Evolutionary conservation across 2,888 invertebrate genomes (phyloP), one percentile per base, ranked within the genome.

Genomic region (Atethmia centrago): DNA sequence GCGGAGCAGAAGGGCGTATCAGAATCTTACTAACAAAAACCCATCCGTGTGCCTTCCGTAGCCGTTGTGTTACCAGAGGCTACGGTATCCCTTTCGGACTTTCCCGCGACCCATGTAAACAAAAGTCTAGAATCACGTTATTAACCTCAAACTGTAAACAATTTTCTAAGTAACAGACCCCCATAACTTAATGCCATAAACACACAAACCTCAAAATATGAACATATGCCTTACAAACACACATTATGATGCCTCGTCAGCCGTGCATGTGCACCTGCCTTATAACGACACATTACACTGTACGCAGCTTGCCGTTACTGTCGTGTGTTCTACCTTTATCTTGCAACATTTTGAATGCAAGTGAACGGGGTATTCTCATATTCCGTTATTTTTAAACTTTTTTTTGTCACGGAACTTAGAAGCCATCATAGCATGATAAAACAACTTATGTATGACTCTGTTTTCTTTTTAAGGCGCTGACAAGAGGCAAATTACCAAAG

Each of bases 341-440:
- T 63, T 51, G 62, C 66, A 73, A 83, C 83, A 82, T 82, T 83
- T 83, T 83, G 58, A 62, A 70, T 62, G 62, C 47, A 70, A 70
- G 49, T 25, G 53, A 72, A 78, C 79, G 65, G 71, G 40, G 49
- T 31, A 47, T 69, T 51, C 56, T 72, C 42, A n/a, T 55, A 25
- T 58, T 25, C 83, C 68, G 80, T 82, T 80, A 78, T 71, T 69
- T 71, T 77, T 72, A 47, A 65, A 9, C 55, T 62, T 51, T 71
- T 56, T 14, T 71, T 67, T 62, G 45, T 56, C 42, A 61, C 9
- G 9, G 9, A 8, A 42, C 40, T 8, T 45, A 16, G n/a, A 28
- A 47, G 45, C 9, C 10, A 14, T 49, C 16, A 12, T 73, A 36
- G 0, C 9, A 42, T 49, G 10, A 1, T 31, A 16, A 36, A 31